These are phyloP conservation scores for Plecturocebus donacophilus DNA, from an alignment of 2,113 vertebrate species.

Conservation along the genomic window DNA sequence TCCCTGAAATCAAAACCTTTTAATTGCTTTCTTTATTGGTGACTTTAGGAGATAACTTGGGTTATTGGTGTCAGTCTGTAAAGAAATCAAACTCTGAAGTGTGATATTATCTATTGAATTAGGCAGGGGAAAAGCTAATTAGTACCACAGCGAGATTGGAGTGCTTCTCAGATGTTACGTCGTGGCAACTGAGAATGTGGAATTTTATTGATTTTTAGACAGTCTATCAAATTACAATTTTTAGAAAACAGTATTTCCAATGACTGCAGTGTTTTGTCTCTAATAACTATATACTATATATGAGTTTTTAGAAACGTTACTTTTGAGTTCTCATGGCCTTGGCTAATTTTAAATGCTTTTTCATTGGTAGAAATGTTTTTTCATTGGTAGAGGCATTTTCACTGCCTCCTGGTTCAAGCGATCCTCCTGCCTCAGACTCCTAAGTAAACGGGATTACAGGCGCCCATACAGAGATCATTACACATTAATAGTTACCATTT, in stretches of 20 bases:
- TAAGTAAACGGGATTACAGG: too few relatives aligned
- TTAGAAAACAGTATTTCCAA: not conserved
- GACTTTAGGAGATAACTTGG: slow-evolving; percentile 36
- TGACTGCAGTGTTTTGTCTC: not conserved
- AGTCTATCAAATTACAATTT: not conserved
- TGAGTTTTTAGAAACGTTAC: not conserved
- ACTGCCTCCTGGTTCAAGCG: too few relatives aligned
- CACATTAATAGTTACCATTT: not conserved
- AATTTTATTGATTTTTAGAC: not conserved
- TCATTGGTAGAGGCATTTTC: not conserved
- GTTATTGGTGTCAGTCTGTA: not conserved
- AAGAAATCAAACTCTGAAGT: slow-evolving; percentile 10
- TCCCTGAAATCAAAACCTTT: slow-evolving; percentile 13
- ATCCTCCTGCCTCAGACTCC: not conserved
- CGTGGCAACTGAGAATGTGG: not conserved
- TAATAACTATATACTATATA: not conserved
- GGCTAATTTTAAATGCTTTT: not conserved
- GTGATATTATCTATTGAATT: slow-evolving; percentile 37
- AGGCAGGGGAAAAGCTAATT: slow-evolving; percentile 5
- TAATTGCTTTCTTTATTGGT: not conserved
- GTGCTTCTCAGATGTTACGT: not conserved
- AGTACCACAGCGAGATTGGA: not conserved
- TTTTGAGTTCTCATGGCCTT: not conserved
- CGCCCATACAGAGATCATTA: not conserved
- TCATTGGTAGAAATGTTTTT: not conserved